Percentiles rank a stretch among this genome's conserved stretches.
phyloP scores from a whole-genome alignment of 2,888 invertebrate genomes.

The Hirtodrosophila histrioides region DNA sequence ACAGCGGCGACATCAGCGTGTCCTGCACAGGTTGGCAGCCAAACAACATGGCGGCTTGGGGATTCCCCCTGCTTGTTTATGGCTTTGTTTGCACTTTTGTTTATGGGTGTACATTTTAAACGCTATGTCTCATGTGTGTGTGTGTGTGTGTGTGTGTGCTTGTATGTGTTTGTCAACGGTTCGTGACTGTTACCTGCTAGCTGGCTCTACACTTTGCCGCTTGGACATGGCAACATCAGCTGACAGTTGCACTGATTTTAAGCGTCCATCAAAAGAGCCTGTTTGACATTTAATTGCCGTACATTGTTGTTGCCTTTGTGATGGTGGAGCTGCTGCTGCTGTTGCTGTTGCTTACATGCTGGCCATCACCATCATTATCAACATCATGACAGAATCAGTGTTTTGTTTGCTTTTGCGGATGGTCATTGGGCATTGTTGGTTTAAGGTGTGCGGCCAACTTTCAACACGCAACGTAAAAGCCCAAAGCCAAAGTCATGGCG shows the following conservation, averaged over 20 bases:
- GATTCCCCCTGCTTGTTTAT: conserved; percentile 64
- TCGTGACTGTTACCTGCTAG: conserved; percentile 41
- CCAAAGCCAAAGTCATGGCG: conserved; percentile 65
- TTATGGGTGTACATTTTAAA: conserved; percentile 80
- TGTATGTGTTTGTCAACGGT: conserved; percentile 26
- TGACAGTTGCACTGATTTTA: conserved; percentile 74
- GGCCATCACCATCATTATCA: conserved; percentile 9
- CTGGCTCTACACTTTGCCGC: conserved; percentile 23
- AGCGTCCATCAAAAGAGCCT: conserved; percentile 75
- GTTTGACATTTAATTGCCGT: conserved; percentile 76
- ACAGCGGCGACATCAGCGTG: conserved; percentile 36
- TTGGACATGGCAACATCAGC: conserved; percentile 38
- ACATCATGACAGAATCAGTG: conserved; percentile 15
- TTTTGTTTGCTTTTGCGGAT: conserved; percentile 28
- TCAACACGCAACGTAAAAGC: conserved; percentile 62
- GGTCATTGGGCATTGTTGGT: conserved; percentile 33
- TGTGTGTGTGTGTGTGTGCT: conserved; percentile 22
- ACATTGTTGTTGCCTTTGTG: conserved; percentile 54
- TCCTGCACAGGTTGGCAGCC: conserved; percentile 31
- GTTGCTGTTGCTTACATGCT: conserved; percentile 23
- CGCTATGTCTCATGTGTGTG: conserved; percentile 40
- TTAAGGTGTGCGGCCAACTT: conserved; percentile 56
- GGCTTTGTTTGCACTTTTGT: conserved; percentile 79
- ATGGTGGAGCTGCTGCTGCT: neutral
- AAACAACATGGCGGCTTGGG: conserved; percentile 8